Conservation (phyloP, 1,140 invertebrate genomes). For the Lepidurus couesii region DNA sequence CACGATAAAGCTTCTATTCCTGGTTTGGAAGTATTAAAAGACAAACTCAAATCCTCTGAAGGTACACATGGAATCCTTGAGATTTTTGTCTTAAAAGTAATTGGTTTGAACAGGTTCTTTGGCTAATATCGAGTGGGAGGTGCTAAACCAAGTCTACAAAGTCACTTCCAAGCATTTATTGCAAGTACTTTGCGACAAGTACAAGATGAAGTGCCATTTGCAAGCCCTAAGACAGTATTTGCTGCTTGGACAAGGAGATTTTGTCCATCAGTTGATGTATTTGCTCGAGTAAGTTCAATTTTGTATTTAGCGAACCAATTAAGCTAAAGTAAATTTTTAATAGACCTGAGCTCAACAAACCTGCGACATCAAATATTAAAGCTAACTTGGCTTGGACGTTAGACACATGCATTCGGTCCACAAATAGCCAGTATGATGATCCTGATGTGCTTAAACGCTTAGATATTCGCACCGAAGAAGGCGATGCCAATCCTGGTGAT, state of each 20-base stretch:
- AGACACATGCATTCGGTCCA: conserved; percentile 84
- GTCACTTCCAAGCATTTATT: conserved; percentile 81
- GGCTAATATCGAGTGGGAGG: conserved; percentile 30
- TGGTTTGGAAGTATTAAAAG: conserved; percentile 43
- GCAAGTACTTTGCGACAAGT: conserved; percentile 75
- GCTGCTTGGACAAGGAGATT: conserved; percentile 90
- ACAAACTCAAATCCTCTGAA: conserved; percentile 6
- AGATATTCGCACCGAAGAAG: conserved; percentile 73
- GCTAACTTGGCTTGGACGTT: conserved; percentile 84
- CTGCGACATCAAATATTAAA: conserved; percentile 76
- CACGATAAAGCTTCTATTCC: conserved; percentile 66
- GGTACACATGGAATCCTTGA: neutral
- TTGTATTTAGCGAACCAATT: neutral
- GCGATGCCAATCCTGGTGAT: conserved; percentile 65
- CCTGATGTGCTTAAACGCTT: conserved; percentile 79
- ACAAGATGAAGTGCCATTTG: conserved; percentile 84
- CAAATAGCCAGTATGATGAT: conserved; percentile 92
- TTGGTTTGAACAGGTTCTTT: conserved; percentile 23
- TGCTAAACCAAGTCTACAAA: conserved; percentile 74
- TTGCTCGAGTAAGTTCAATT: conserved; percentile 67
- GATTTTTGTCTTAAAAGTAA: neutral
- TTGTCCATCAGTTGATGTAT: conserved; percentile 87
- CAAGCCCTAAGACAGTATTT: conserved; percentile 84
- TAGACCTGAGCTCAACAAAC: conserved; percentile 81
- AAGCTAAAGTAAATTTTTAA: conserved; percentile 23